phyloP scores from a whole-genome alignment of 2,113 vertebrate genomes.

The Pseudorectes ferrugineus region DNA sequence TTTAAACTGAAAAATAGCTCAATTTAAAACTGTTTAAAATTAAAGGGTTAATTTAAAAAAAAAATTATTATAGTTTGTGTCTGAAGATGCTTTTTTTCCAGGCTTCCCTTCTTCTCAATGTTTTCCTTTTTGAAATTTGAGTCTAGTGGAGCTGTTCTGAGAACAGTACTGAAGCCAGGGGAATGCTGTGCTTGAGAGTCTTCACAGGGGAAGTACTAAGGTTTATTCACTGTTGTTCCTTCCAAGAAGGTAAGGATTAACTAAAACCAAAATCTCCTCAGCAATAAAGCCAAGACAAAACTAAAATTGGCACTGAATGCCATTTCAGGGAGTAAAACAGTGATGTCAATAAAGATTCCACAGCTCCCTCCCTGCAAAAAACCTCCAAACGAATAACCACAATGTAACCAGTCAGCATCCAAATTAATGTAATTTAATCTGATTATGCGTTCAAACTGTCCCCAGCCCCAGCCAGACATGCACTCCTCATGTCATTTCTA shows the following conservation, averaged over 20 bases:
- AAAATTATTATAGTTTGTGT: neutral
- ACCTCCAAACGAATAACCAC: neutral
- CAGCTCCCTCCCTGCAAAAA: neutral
- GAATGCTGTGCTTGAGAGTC: neutral
- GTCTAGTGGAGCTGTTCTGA: neutral
- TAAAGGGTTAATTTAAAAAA: neutral
- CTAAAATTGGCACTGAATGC: neutral
- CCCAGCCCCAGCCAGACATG: neutral
- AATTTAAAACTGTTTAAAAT: neutral
- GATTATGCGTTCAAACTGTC: neutral
- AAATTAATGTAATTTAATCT: slow-evolving; percentile 17
- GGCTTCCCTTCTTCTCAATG: neutral
- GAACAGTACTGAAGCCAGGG: neutral
- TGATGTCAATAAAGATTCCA: neutral
- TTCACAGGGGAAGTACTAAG: neutral
- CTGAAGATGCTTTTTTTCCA: neutral
- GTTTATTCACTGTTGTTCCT: neutral
- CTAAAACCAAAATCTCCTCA: neutral
- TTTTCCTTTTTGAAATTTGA: neutral
- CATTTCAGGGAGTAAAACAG: neutral
- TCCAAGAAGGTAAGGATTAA: neutral
- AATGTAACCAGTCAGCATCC: neutral
- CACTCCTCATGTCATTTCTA: neutral
- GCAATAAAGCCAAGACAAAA: neutral
- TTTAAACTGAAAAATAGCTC: neutral